Evolutionary conservation across 2,113 vertebrate genomes (phyloP).

Genomic region (Sturnira hondurensis): DNA sequence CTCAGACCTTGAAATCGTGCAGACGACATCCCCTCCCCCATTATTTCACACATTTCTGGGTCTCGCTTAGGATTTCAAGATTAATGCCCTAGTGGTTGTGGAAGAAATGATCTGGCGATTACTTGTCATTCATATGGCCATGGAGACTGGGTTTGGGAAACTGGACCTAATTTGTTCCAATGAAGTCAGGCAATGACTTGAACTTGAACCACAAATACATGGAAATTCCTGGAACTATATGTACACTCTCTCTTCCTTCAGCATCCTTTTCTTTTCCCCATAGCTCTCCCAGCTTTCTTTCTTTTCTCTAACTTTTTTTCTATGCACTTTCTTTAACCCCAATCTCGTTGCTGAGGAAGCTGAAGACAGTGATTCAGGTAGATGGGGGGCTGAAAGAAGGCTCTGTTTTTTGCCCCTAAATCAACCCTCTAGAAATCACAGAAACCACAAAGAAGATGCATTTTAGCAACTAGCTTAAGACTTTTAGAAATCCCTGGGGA

Average conservation of each 20-base stretch:
- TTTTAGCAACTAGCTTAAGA: neutral
- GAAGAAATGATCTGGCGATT: constrained; percentile 54
- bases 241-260: constrained; percentile 47
- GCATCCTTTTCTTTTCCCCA: neutral
- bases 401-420: neutral
- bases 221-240: constrained; percentile 27
- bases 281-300: neutral
- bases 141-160: constrained; percentile 53
- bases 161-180: constrained; percentile 61
- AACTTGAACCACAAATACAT: constrained; percentile 59
- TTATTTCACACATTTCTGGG: constrained; percentile 33
- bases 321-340: constrained; percentile 54
- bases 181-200: constrained; percentile 59
- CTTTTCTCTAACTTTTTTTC: constrained; percentile 1
- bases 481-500: neutral
- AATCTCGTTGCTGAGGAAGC: neutral
- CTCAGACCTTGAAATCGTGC: constrained; percentile 12
- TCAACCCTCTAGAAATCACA: neutral
- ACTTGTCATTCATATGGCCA: constrained; percentile 54
- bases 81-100: constrained; percentile 21
- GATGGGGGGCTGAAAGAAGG: neutral
- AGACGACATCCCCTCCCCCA: neutral
- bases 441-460: neutral
- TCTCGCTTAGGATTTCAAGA: constrained; percentile 39
- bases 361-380: neutral